Base-by-base conservation (phyloP, 2,888 invertebrate species). In the Pherbina coryleti region DNA sequence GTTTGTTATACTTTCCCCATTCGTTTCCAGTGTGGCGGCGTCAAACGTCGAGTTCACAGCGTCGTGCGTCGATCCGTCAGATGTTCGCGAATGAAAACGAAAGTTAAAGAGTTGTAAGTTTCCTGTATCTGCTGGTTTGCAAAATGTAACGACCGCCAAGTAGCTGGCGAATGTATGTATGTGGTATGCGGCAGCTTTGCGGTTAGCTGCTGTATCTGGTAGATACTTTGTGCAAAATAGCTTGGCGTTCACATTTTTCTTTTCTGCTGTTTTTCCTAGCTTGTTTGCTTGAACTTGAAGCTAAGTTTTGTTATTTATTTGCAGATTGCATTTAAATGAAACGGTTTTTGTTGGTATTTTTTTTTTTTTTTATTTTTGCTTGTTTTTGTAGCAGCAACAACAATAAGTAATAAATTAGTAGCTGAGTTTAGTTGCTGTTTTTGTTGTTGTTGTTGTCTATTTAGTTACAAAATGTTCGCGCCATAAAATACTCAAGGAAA, bases 41-140 rank as follows among this genome's bases (percentile, higher is more conserved):
- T 66, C 19, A 64, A 28, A 3, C 49, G 44, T 67, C 25, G 17
- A 19, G 9, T 67, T 28, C 19, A 19, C 17, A 49, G 44, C 73
- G 53, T 34, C 37, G 25, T 25, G 44, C 73, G 53, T 34, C 37
- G 28, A 22, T 62, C 37, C 28, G 62, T 19, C 53, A 55, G 70
- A 14, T 49, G 73, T 49, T 44, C 84, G 84, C 82, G 81, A 84
- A 86, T 84, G 88, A 88, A 88, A 87, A 87, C 87, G 88, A 88
- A 87, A 87, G 87, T 85, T 83, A 79, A 81, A 79, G 37, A 67
- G 75, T 72, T 64, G 79, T 57, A 25, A 75, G 81, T 81, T 83
- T 83, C 82, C 82, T 83, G 82, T 76, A 83, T 80, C 78, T 77
- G 77, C 78, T 53, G 73, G 72, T 79, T 76, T 44, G 66, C 60